Conservation (phyloP, 2,888 invertebrate genomes). For the Cotesia congregata region DNA sequence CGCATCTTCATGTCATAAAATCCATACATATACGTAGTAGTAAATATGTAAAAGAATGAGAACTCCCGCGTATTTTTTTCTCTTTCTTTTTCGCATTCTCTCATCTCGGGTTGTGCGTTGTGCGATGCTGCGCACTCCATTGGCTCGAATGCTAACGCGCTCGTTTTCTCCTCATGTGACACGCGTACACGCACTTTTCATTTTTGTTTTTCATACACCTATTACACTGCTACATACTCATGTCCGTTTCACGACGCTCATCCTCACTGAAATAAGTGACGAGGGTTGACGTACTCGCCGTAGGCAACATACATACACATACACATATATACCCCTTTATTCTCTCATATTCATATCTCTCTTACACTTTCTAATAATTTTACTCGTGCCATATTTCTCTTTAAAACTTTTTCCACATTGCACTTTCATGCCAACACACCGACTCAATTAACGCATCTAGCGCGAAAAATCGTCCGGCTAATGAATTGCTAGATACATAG, state of each 20-base stretch:
- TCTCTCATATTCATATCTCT: not conserved
- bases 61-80: slow-evolving; percentile 14
- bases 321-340: not conserved
- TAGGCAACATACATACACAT: slow-evolving; percentile 20
- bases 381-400: slow-evolving; percentile 17
- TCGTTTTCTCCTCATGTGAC: slow-evolving; percentile 34
- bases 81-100: slow-evolving; percentile 3
- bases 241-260: slow-evolving; percentile 20
- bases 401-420: slow-evolving; percentile 2
- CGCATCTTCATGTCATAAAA: slow-evolving; percentile 15
- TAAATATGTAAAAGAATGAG: slow-evolving; percentile 15
- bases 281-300: slow-evolving; percentile 40
- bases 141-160: slow-evolving; percentile 36
- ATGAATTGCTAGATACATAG: slow-evolving; percentile 4
- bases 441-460: slow-evolving; percentile 24
- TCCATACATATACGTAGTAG: slow-evolving; percentile 4
- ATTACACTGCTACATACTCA: not conserved
- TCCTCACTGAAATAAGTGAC: slow-evolving; percentile 34
- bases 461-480: slow-evolving; percentile 10
- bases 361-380: not conserved
- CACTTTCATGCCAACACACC: slow-evolving; percentile 1
- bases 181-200: slow-evolving; percentile 32
- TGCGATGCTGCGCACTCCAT: slow-evolving; percentile 33
- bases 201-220: slow-evolving; percentile 21
- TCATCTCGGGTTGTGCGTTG: slow-evolving; percentile 15